These are phyloP conservation scores for Pseudomyrmex pallidus DNA, from an alignment of 1,140 invertebrate species.

Conservation along the genomic window DNA sequence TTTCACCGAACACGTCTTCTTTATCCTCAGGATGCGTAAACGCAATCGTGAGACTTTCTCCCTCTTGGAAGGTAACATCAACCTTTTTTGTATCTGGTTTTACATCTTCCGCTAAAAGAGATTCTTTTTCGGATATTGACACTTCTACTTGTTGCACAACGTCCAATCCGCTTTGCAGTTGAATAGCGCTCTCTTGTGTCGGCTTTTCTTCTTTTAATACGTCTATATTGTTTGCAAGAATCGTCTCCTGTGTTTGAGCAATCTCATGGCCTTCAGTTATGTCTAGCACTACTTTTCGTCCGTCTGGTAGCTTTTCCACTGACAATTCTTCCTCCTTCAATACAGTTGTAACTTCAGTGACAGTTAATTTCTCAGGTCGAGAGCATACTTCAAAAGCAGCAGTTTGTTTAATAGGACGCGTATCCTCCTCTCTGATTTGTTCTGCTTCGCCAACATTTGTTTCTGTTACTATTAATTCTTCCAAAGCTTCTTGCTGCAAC, in stretches of 20 bases:
- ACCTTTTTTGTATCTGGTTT: slow-evolving; percentile 85
- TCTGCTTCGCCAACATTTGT: slow-evolving; percentile 85
- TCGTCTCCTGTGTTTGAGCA: slow-evolving; percentile 83
- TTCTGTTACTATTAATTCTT: slow-evolving; percentile 87
- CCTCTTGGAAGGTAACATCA: slow-evolving; percentile 83
- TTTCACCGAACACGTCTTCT: slow-evolving; percentile 82
- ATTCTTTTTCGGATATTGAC: slow-evolving; percentile 86
- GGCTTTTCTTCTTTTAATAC: slow-evolving; percentile 75
- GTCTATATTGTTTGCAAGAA: slow-evolving; percentile 75
- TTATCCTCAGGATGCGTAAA: slow-evolving; percentile 85
- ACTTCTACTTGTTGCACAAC: slow-evolving; percentile 83
- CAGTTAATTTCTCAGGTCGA: slow-evolving; percentile 74
- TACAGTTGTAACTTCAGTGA: slow-evolving; percentile 77
- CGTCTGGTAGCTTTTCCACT: slow-evolving; percentile 76
- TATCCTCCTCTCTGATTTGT: slow-evolving; percentile 80
- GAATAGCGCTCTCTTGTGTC: slow-evolving; percentile 77
- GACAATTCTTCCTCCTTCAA: slow-evolving; percentile 77
- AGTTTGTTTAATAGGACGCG: slow-evolving; percentile 77
- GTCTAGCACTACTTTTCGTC: slow-evolving; percentile 80
- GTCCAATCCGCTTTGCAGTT: slow-evolving; percentile 80
- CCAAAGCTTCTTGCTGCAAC: slow-evolving; percentile 84
- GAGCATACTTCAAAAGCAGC: slow-evolving; percentile 77
- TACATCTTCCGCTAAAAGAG: slow-evolving; percentile 78
- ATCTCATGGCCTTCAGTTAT: slow-evolving; percentile 83
- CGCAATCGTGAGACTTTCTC: slow-evolving; percentile 83